Conservation (phyloP, 2,113 vertebrate species). For the Misgurnus anguillicaudatus region DNA sequence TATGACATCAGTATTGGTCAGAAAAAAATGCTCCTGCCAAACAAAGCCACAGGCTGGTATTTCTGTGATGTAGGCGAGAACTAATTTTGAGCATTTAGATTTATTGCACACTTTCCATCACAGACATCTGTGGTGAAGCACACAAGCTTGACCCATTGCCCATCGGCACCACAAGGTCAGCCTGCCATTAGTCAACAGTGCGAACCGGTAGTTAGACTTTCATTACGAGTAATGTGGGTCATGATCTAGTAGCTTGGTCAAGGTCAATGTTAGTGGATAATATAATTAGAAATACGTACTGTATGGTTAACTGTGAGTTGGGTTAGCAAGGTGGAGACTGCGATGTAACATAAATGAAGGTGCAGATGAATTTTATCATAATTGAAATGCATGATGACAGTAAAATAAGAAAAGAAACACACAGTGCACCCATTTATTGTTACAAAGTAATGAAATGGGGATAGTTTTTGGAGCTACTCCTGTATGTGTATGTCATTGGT, state of each 20-base stretch:
- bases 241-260: conserved; percentile 7
- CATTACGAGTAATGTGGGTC: background rate
- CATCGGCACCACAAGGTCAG: conserved; percentile 47
- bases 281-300: background rate
- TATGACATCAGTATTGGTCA: conserved; percentile 44
- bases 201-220: conserved; percentile 11
- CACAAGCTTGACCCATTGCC: conserved; percentile 40
- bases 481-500: background rate
- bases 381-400: background rate
- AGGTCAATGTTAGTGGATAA: background rate
- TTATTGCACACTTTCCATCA: conserved; percentile 44
- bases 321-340: background rate
- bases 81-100: conserved; percentile 43
- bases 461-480: background rate
- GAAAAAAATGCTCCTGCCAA: conserved; percentile 31
- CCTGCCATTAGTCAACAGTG: conserved; percentile 15
- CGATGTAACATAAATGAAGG: conserved; percentile 5
- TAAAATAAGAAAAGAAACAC: no score
- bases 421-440: background rate
- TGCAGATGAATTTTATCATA: background rate
- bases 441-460: background rate
- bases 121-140: conserved; percentile 49
- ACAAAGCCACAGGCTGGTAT: conserved; percentile 24
- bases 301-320: background rate
- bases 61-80: conserved; percentile 33